Base-by-base conservation (phyloP, 2,888 invertebrate genomes). In the Lithophane semibrunnea region DNA sequence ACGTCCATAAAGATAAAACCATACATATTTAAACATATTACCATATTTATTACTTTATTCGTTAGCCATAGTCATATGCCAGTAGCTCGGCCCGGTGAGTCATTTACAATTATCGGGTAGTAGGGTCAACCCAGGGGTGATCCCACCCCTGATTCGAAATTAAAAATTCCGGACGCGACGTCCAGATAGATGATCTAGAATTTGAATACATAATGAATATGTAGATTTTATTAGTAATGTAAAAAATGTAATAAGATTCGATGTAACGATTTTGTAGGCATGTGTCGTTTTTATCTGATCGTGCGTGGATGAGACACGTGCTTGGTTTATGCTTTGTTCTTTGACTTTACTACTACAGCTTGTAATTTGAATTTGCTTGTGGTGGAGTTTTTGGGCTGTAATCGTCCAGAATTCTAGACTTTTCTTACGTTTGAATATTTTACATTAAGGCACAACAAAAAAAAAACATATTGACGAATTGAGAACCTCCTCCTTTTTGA, bases 141-240 rank as follows among this genome's bases (percentile, higher is more conserved):
- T 71, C 78, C 82, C 85, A 88, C 90, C 92, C 92, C 92, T 89
- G 86, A 91, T 90, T 92, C 91, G 89, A 93, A 94, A 93, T 94
- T 94, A 92, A 93, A 93, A 95, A 94, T 94, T 93, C 93, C 90
- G 75, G 90, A 86, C 91, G 90, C 92, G 88, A 93, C 91, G 90
- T 83, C 86, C 87, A 89, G 88, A 91, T 92, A 92, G 92, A 93
- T 92, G 92, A 92, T 92, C 90, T 86, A 87, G 90, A 91, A 91
- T 92, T 93, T 91, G 89, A 90, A 92, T 92, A 86, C 86, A 89
- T 91, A 90, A 91, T 88, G 84, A 88, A 85, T 84, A 81, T 81
- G 84, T 84, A 82, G 73, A 79, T 86, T 86, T 79, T 88, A 88
- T 88, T 84, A 88, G 82, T 85, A 64, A 85, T 56, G 71, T 83